Evolutionary conservation across 92 coral and sea anemone species (phyloP).

Genomic region (Epizoanthus ramosus): DNA sequence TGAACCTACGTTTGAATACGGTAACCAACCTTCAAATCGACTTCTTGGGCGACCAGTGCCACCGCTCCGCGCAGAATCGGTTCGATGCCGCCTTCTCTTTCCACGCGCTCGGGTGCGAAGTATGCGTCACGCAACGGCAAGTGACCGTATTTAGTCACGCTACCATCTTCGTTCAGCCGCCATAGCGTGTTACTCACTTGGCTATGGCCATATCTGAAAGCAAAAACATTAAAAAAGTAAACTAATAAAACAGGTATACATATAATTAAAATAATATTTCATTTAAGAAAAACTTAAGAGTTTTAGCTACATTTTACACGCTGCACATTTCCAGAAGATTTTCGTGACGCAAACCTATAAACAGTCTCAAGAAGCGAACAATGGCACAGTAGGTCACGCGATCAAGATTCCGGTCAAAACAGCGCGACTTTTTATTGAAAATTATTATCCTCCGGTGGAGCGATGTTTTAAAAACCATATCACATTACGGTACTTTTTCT

Average conservation of each 20-base stretch:
- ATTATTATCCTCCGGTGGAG: no score
- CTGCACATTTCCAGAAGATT: no score
- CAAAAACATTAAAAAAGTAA: not conserved
- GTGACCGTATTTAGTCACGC: conserved; percentile 75
- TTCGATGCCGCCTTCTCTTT: conserved; percentile 89
- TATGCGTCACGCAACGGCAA: conserved; percentile 88
- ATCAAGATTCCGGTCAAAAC: no score
- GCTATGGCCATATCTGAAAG: conserved; percentile 86
- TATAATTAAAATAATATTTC: no score
- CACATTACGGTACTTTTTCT: no score
- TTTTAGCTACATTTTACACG: no score
- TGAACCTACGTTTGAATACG: not conserved
- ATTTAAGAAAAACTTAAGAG: no score
- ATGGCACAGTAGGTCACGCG: no score
- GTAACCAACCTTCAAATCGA: conserved; percentile 76
- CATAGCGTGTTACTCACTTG: conserved; percentile 77
- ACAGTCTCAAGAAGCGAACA: no score
- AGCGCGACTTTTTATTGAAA: no score
- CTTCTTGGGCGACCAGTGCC: conserved; percentile 78
- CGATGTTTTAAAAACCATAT: no score
- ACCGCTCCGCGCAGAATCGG: conserved; percentile 87
- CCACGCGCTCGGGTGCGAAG: conserved; percentile 87
- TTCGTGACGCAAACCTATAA: no score
- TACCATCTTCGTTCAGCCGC: conserved; percentile 79
- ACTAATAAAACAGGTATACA: not conserved